These are phyloP conservation scores for Aleiodes alternator DNA, from an alignment of 2,888 invertebrate genomes.

Conservation along the genomic window DNA sequence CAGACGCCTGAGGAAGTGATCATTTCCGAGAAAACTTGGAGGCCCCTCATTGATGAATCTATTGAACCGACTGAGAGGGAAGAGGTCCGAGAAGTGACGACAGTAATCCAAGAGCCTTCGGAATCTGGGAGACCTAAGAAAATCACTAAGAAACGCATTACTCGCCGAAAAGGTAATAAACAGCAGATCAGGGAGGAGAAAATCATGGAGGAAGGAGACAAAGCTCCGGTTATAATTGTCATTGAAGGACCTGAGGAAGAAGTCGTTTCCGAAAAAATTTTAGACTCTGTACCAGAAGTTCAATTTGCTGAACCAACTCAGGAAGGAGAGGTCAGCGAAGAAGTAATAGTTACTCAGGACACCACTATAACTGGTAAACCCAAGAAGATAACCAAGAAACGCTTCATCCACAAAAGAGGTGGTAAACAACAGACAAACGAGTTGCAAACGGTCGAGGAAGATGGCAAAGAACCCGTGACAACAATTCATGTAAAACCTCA, in stretches of 20 bases:
- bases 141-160: slow-evolving; percentile 61
- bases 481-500: too few relatives aligned
- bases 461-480: too few relatives aligned
- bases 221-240: slow-evolving; percentile 61
- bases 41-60: slow-evolving; percentile 52
- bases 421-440: too few relatives aligned
- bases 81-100: slow-evolving; percentile 64
- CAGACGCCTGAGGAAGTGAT: slow-evolving; percentile 65
- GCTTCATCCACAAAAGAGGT: too few relatives aligned
- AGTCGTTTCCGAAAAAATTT: slow-evolving; percentile 45
- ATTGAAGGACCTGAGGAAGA: slow-evolving; percentile 48
- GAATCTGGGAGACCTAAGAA: slow-evolving; percentile 64
- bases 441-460: too few relatives aligned
- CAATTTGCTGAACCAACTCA: slow-evolving; percentile 50
- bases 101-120: slow-evolving; percentile 38
- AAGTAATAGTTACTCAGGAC: slow-evolving; percentile 48
- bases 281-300: slow-evolving; percentile 27
- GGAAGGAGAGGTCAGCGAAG: slow-evolving; percentile 64
- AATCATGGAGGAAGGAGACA: slow-evolving; percentile 65
- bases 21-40: slow-evolving; percentile 66
- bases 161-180: slow-evolving; percentile 20
- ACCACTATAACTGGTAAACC: slow-evolving; percentile 55
- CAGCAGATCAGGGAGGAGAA: slow-evolving; percentile 58
- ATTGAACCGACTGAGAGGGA: slow-evolving; percentile 61
- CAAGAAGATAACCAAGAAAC: slow-evolving; percentile 60